A percentile compares a stretch with the other conserved stretches of the same genome.
phyloP scores from a whole-genome alignment of 2,888 invertebrate genomes.

The Mayetiola destructor region DNA sequence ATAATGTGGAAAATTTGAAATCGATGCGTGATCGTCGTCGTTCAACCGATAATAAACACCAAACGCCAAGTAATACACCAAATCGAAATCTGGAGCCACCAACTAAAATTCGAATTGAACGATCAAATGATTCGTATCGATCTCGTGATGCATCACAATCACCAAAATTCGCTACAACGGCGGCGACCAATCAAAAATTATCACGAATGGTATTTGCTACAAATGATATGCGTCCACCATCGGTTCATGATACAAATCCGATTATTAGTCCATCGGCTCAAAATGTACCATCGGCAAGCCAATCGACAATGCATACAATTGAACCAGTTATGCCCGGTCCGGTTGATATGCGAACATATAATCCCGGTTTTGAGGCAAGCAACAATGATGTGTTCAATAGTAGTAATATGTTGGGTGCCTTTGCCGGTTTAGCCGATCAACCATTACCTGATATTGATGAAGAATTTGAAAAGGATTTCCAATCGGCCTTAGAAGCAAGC shows the following conservation, averaged over 20 bases:
- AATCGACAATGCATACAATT: constrained; percentile 13
- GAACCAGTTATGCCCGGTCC: constrained; percentile 58
- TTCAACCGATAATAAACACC: constrained; percentile 48
- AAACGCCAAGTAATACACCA: too few species aligned
- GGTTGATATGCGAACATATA: constrained; percentile 81
- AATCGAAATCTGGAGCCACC: too few species aligned
- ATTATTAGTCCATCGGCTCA: constrained; percentile 20
- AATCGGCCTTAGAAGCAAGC: constrained; percentile 48
- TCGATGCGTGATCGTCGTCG: constrained; percentile 65
- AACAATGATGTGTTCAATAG: constrained; percentile 46
- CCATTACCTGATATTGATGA: constrained; percentile 57
- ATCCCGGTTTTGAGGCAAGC: constrained; percentile 37
- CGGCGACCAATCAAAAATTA: not conserved
- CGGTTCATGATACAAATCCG: constrained; percentile 22
- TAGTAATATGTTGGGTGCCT: constrained; percentile 45
- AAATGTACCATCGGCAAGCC: constrained; percentile 20
- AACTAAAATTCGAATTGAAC: too few species aligned
- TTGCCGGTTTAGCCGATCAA: constrained; percentile 54
- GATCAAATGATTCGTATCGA: constrained; percentile 40
- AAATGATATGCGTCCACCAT: constrained; percentile 37
- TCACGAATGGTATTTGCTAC: constrained; percentile 1
- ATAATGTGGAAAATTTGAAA: constrained; percentile 59
- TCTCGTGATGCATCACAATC: constrained; percentile 40
- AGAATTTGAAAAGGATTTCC: constrained; percentile 62
- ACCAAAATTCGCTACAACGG: constrained; percentile 35